Evolutionary conservation across 2,113 vertebrate species (phyloP), one percentile per base, ranked within the genome.

Genomic region (Scomber japonicus): DNA sequence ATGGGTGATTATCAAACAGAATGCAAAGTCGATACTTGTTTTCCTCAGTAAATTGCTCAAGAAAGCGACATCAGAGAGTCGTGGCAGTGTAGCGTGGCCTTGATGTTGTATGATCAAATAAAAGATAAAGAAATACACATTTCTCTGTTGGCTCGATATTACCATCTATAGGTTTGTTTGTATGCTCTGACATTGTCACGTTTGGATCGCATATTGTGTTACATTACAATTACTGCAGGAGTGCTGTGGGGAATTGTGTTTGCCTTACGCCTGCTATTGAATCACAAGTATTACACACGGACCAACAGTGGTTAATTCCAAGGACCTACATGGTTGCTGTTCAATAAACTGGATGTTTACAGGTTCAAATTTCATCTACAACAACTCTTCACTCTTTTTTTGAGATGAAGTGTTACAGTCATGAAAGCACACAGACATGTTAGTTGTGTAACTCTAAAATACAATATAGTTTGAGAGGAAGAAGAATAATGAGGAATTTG

Each of bases 1-100:
- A 75, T 45, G 30, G 49, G 24, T 31, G 54, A 79, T 54, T 61
- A 61, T 81, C 14, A 51, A 74, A 63, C 24, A 74, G 50, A 60
- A 56, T 51, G 14, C 30, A 17, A 19, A 30, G 71, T 67, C 59
- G 51, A 82, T 49, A 51, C 2, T 5, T 59, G 11, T 66, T 55
- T n/a, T 54, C 16, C 30, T 62, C 45, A 63, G 8, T 30, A 24
- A 5, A 61, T 35, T n/a, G 13, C n/a, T 45, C 1, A 51, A 21
- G 2, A 59, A 14, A 66, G 4, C 5, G 62, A 30, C 13, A 46
- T 30, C 16, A 46, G 30, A 50, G 13, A 13, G 55, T 54, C 53
- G 24, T 5, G 17, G 21, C 55, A 27, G 17, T 50, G n/a, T 2
- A 13, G 50, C n/a, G 0, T 13, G 54, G 53, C 65, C 76, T 76